A percentile compares a stretch with the other conserved stretches of the same genome.
phyloP scores from a whole-genome alignment of 30 jellyfish, hydroid and myxozoan genomes.

The Turritopsis rubra region DNA sequence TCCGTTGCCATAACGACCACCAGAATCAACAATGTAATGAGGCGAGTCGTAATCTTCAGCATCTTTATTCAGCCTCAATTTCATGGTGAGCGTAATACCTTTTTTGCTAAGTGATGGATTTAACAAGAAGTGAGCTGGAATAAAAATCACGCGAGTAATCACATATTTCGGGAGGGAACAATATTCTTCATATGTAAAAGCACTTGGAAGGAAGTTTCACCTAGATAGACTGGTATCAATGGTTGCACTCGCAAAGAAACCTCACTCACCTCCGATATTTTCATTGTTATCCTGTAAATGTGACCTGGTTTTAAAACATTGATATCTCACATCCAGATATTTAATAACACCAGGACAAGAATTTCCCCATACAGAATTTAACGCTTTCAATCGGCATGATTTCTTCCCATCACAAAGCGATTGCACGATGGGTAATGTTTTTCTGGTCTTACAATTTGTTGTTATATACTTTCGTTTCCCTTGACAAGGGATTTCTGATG shows the following conservation, averaged over 20 bases:
- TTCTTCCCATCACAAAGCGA: constrained; percentile 41
- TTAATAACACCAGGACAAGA: constrained; percentile 57
- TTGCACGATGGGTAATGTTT: constrained; percentile 22
- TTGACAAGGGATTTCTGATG: constrained; percentile 59
- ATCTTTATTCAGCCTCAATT: constrained; percentile 26
- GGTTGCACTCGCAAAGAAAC: no score
- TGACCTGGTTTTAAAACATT: constrained; percentile 20
- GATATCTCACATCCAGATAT: constrained; percentile 44
- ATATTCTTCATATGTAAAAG: no score
- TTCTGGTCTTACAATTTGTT: constrained; percentile 30
- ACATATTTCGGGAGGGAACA: no score
- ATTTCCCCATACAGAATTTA: constrained; percentile 48
- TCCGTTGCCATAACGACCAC: constrained; percentile 38
- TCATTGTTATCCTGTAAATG: constrained; percentile 10
- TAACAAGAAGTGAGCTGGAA: constrained; percentile 34
- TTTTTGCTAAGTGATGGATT: constrained; percentile 44
- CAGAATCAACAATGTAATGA: constrained; percentile 34
- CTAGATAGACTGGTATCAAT: no score
- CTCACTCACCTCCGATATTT: constrained; percentile 33
- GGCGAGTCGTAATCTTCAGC: constrained; percentile 28
- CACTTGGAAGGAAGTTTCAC: no score
- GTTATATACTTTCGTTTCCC: constrained; percentile 42
- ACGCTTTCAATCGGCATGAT: constrained; percentile 39
- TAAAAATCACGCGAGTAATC: no score
- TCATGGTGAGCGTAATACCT: constrained; percentile 47